Evolutionary conservation across 2,888 invertebrate genomes (phyloP).

Genomic region (Epistrophe eligans): DNA sequence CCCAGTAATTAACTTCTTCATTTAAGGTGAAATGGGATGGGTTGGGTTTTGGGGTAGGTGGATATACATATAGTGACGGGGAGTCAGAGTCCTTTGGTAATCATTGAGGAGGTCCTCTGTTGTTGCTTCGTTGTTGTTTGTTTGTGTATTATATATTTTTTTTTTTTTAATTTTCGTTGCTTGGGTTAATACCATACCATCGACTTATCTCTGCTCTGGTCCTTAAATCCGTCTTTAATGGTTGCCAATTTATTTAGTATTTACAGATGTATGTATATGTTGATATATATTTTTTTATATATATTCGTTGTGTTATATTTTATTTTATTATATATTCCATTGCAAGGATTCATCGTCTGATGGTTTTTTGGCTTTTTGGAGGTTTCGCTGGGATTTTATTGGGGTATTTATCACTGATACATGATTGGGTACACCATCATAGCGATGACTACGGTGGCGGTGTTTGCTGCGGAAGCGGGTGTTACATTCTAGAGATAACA

Average conservation of each 20-base stretch:
- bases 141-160: constrained; percentile 1
- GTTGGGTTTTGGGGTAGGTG: background rate
- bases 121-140: constrained; percentile 12
- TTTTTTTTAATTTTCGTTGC: constrained; percentile 18
- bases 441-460: background rate
- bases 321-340: constrained; percentile 51
- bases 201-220: constrained; percentile 46
- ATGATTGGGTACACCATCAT: constrained; percentile 44
- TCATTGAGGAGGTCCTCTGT: constrained; percentile 58
- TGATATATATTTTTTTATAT: constrained; percentile 10
- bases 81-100: constrained; percentile 24
- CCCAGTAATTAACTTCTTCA: constrained; percentile 65
- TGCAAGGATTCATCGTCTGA: constrained; percentile 62
- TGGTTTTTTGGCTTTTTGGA: constrained; percentile 64
- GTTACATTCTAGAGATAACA: constrained; percentile 63
- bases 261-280: constrained; percentile 65
- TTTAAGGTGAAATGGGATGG: constrained; percentile 28
- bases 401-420: constrained; percentile 70
- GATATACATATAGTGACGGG: background rate
- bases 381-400: constrained; percentile 67
- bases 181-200: constrained; percentile 36
- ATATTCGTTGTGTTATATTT: constrained; percentile 49
- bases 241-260: constrained; percentile 73
- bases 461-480: constrained; percentile 5
- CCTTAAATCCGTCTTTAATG: constrained; percentile 74